These are phyloP conservation scores for Percopsis omiscomaycus DNA, from an alignment of 2,797 vertebrate genomes.

Conservation along the genomic window DNA sequence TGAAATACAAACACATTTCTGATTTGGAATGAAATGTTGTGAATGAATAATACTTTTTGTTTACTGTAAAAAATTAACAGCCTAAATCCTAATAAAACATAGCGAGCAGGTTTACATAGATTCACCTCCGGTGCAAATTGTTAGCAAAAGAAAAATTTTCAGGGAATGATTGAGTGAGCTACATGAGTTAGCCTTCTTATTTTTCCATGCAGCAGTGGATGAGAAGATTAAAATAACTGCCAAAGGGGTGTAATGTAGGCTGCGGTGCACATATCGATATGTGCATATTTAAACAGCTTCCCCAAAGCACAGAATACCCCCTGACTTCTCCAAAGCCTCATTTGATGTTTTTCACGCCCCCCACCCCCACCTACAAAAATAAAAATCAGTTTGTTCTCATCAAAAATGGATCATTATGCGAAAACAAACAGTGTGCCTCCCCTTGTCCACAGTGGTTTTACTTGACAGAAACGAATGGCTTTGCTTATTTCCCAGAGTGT, in stretches of 20 bases:
- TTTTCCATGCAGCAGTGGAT: neutral
- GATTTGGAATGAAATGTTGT: neutral
- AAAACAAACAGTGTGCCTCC: constrained; percentile 52
- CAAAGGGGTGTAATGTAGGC: too few species aligned
- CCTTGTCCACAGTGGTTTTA: constrained; percentile 41
- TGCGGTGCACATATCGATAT: neutral
- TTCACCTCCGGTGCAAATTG: neutral
- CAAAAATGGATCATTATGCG: constrained; percentile 58
- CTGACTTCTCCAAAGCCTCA: constrained; percentile 12
- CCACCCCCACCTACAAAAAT: too few species aligned
- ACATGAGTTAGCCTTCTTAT: constrained; percentile 15
- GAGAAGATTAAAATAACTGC: too few species aligned
- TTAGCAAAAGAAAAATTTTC: neutral
- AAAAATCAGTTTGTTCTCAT: constrained; percentile 38
- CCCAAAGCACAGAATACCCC: neutral
- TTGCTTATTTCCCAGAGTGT: constrained; percentile 54
- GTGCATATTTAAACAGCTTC: constrained; percentile 5
- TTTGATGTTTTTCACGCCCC: constrained; percentile 6
- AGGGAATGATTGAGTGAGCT: constrained; percentile 6
- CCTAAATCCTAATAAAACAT: too few species aligned
- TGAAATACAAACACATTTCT: too few species aligned
- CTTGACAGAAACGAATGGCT: constrained; percentile 64
- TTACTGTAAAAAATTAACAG: too few species aligned
- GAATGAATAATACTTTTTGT: neutral
- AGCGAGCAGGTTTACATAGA: too few species aligned